Base-by-base conservation (phyloP, 2,888 invertebrate genomes). In the Spilarctia lutea region DNA sequence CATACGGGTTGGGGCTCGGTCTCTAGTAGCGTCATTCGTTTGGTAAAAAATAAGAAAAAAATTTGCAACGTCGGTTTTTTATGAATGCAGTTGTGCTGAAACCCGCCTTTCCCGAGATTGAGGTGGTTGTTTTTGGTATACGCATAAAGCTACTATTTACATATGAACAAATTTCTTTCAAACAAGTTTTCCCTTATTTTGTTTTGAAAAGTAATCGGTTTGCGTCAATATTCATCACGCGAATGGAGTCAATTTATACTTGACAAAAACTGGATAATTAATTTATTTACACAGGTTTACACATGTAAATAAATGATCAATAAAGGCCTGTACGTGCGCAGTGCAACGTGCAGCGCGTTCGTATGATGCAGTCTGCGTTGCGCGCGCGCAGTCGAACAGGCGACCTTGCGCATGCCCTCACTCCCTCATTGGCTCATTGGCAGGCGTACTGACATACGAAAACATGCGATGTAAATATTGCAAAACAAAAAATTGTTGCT, bases 261-360 rank as follows among this genome's bases (percentile, higher is more conserved):
- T 48, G 1, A 48, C 48, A 42, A 39, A 45, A 66, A 27, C 7
- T 48, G 48, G 48, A 1, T 48, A 20, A 8, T 52, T 8, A 52
- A 52, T 52, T 52, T 7, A 8, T 20, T 7, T 27, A 42, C 11
- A 56, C n/a, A 45, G n/a, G 20, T 4, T n/a, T 7, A 27, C 8
- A 13, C 20, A 56, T 7, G 56, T 30, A 45, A 68, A 73, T 73
- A 60, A 63, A 63, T 33, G 16, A 84, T 79, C 73, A 76, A 75
- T 60, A 42, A 67, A 63, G 42, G 71, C 75, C 6, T 6, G n/a
- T 75, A 77, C 81, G 79, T 82, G 86, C 75, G 74, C 65, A 16
- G 27, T n/a, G 75, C 79, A 87, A 85, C 82, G 87, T 83, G 85
- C 79, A 74, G 75, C 75, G 79, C 86, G 80, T 84, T 83, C 82